Evolutionary conservation across 2,888 invertebrate species (phyloP).

Genomic region (Hirtodrosophila duncani): DNA sequence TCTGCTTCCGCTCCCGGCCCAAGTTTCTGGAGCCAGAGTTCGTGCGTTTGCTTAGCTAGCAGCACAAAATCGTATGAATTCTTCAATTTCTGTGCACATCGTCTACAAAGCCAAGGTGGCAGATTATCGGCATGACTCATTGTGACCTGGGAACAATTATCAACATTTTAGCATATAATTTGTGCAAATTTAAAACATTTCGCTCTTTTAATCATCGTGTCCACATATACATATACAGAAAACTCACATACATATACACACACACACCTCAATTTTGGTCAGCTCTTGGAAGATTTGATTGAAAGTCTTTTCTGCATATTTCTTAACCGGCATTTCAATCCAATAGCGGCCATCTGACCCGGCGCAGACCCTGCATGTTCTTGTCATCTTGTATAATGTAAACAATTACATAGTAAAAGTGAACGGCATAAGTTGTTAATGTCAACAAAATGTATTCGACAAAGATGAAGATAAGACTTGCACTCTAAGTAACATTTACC

Average conservation of each 20-base stretch:
- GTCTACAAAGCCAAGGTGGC: constrained; percentile 49
- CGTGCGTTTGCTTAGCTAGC: constrained; percentile 42
- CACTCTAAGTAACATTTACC: no score
- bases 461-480: no score
- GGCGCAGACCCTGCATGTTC: constrained; percentile 48
- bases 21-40: constrained; percentile 33
- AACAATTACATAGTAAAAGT: neutral
- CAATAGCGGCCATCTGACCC: constrained; percentile 43
- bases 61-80: constrained; percentile 49
- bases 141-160: constrained; percentile 21
- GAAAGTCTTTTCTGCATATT: constrained; percentile 51
- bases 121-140: constrained; percentile 30
- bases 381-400: constrained; percentile 31
- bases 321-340: constrained; percentile 46
- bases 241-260: no score
- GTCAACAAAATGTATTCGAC: no score
- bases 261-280: constrained; percentile 45
- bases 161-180: neutral
- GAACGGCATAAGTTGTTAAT: no score
- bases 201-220: no score
- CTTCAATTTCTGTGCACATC: constrained; percentile 40
- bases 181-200: no score
- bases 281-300: constrained; percentile 44
- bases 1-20: neutral
- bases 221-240: no score